Evolutionary conservation across 30 jellyfish, hydroid and myxozoan genomes (phyloP).

Genomic region (Aurelia sp.): DNA sequence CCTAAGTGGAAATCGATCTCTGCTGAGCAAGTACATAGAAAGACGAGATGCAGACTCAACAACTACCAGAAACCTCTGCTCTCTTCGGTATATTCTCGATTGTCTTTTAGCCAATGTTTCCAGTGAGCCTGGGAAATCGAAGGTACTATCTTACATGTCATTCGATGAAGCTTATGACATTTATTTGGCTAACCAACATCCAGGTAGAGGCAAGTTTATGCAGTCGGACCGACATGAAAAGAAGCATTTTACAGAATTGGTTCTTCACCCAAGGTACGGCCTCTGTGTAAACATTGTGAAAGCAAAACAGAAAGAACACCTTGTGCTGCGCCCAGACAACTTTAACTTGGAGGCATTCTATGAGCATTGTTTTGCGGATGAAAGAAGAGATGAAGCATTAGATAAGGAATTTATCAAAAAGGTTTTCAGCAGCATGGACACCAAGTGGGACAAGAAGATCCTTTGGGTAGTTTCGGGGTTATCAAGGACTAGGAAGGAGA

Average conservation of each 20-base stretch:
- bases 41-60: constrained; percentile 15
- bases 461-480: too few species aligned
- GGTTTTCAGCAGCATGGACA: constrained; percentile 32
- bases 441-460: too few species aligned
- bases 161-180: constrained; percentile 34
- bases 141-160: constrained; percentile 24
- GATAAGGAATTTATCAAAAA: constrained; percentile 14
- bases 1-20: constrained; percentile 12
- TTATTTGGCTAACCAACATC: constrained; percentile 26
- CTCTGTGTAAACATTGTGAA: constrained; percentile 32
- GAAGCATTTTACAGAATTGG: constrained; percentile 45
- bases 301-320: constrained; percentile 9
- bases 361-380: constrained; percentile 9
- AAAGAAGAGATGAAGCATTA: background rate
- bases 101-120: constrained; percentile 40
- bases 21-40: constrained; percentile 4
- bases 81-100: constrained; percentile 52
- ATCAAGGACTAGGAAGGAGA: constrained; percentile 6
- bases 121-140: constrained; percentile 13
- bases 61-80: constrained; percentile 20
- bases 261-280: constrained; percentile 39
- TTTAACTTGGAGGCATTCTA: constrained; percentile 35
- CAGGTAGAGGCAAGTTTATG: constrained; percentile 19
- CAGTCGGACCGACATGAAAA: constrained; percentile 30
- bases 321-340: constrained; percentile 33